A percentile compares a stretch with the other conserved stretches of the same genome.
Evolutionary conservation across 2,797 vertebrate species (phyloP).

Genomic region (Orestias chungarensis): DNA sequence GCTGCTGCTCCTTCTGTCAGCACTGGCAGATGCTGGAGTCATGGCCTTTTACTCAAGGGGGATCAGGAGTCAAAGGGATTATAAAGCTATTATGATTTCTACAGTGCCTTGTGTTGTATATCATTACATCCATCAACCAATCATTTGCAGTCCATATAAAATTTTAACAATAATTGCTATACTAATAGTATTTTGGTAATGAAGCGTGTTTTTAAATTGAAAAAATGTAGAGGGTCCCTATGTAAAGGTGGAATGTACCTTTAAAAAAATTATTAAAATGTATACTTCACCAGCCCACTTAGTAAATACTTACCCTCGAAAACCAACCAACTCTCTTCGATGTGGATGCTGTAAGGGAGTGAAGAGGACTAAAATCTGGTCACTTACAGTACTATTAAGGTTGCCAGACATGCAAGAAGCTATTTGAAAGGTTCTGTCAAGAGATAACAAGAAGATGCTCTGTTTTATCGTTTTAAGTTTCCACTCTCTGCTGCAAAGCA

Average conservation of each 20-base stretch:
- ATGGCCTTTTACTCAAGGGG: constrained; percentile 46
- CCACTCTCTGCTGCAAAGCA: no score
- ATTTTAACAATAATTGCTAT: neutral
- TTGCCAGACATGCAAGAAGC: no score
- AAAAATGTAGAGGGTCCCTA: no score
- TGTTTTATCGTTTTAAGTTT: no score
- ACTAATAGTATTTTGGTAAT: neutral
- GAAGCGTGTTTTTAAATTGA: neutral
- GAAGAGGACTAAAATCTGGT: no score
- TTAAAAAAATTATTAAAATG: neutral
- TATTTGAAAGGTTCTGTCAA: no score
- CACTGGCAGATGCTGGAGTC: constrained; percentile 65
- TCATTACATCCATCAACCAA: constrained; percentile 18
- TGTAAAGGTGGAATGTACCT: neutral
- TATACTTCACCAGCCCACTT: no score
- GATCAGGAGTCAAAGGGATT: constrained; percentile 63
- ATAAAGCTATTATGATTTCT: constrained; percentile 50
- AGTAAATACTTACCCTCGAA: no score
- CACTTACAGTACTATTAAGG: no score
- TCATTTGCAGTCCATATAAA: constrained; percentile 6
- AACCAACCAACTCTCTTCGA: no score
- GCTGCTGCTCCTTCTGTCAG: constrained; percentile 40
- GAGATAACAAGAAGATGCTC: no score
- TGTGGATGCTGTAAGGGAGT: no score
- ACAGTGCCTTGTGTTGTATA: constrained; percentile 30